A percentile compares a stretch with the other conserved stretches of the same genome.
Evolutionary conservation across 2,113 vertebrate species (phyloP).

Genomic region (Leptosomus discolor): DNA sequence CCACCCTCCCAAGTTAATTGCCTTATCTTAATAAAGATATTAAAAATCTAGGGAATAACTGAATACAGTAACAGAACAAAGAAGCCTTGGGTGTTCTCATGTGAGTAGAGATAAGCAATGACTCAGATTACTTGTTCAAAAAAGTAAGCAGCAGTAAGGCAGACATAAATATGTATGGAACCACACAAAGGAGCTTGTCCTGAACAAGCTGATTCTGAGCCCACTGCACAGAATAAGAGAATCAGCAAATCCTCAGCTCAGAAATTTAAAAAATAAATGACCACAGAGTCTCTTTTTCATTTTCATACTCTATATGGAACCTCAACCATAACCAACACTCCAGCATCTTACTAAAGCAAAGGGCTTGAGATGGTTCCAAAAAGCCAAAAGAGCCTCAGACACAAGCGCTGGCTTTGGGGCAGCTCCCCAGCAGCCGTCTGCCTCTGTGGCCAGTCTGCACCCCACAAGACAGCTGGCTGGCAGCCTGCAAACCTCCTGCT

Average conservation of each 20-base stretch:
- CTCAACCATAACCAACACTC: rapidly evolving
- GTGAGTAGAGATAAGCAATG: background rate
- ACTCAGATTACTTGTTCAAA: background rate
- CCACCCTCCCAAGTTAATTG: background rate
- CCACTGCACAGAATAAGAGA: background rate
- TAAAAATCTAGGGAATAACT: background rate
- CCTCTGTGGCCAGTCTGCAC: rapidly evolving
- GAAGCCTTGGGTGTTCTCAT: background rate
- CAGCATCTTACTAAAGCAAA: background rate
- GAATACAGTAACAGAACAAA: background rate
- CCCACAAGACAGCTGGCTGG: background rate
- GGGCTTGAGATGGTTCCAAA: background rate
- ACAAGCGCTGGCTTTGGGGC: background rate
- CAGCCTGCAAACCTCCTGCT: background rate
- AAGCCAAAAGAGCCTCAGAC: background rate
- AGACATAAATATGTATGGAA: background rate
- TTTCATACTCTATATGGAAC: background rate
- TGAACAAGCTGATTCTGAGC: background rate
- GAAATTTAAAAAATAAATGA: background rate
- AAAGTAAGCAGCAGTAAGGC: background rate
- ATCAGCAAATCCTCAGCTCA: background rate
- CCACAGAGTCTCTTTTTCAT: background rate
- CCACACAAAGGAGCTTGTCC: background rate
- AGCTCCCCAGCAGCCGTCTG: background rate
- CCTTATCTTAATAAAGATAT: background rate